Percentiles rank a stretch among this genome's conserved stretches.
Conservation (phyloP, 1,140 invertebrate species). For the Sarcophaga peregrina region DNA sequence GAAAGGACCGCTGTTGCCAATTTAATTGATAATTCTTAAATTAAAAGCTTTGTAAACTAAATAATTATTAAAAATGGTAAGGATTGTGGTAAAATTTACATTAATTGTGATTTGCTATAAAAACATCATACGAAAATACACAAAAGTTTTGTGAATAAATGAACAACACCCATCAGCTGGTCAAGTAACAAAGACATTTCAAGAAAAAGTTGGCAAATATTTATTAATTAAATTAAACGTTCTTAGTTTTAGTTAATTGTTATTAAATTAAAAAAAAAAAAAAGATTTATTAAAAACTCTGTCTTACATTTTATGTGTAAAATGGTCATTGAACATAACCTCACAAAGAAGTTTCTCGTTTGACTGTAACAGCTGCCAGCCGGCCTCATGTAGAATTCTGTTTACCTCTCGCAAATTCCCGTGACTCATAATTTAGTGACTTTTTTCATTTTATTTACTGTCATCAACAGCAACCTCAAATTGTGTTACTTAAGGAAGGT, state of each 20-base stretch:
- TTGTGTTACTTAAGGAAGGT: constrained; percentile 97
- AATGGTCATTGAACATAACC: constrained; percentile 56
- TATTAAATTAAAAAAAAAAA: constrained; percentile 50
- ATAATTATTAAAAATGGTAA: constrained; percentile 55
- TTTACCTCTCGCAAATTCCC: constrained; percentile 14
- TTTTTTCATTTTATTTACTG: constrained; percentile 53
- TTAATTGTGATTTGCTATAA: background rate
- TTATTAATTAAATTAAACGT: background rate
- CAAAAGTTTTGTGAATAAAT: background rate
- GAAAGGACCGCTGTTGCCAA: constrained; percentile 44
- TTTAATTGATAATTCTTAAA: constrained; percentile 39
- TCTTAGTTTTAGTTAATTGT: constrained; percentile 43
- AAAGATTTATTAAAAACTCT: constrained; percentile 46
- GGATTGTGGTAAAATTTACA: background rate
- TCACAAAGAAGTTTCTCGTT: constrained; percentile 62
- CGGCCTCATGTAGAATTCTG: constrained; percentile 32
- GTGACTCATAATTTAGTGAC: constrained; percentile 17
- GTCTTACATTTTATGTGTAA: background rate
- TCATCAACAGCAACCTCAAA: constrained; percentile 89
- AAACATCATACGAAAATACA: background rate
- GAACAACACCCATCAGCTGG: constrained; percentile 32
- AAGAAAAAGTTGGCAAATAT: background rate
- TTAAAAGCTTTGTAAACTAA: background rate
- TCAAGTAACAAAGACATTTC: background rate
- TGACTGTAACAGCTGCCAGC: constrained; percentile 21